Evolutionary conservation across 1,140 invertebrate species (phyloP).

Genomic region (Platorchestia sp.): DNA sequence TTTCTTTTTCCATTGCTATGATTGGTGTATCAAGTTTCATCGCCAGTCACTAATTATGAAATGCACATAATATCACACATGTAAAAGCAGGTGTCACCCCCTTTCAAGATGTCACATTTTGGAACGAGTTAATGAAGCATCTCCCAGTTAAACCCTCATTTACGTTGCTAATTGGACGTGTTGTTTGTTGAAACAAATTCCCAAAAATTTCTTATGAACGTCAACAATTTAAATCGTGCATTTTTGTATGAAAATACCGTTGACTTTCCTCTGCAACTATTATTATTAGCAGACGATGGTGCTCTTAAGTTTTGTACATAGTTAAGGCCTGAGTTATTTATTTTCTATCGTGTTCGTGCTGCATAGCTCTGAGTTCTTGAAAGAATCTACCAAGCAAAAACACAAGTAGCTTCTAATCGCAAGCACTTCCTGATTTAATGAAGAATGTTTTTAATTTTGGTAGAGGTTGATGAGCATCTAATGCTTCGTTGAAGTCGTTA

Average conservation of each 20-base stretch:
- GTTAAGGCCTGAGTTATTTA: constrained; percentile 5
- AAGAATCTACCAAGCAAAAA: neutral
- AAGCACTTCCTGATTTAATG: neutral
- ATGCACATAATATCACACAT: too few relatives aligned
- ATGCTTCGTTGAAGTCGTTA: neutral
- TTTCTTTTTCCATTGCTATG: too few relatives aligned
- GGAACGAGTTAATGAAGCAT: neutral
- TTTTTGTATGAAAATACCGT: neutral
- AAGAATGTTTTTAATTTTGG: neutral
- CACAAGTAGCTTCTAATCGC: neutral
- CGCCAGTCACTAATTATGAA: too few relatives aligned
- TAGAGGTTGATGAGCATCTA: neutral
- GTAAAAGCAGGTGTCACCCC: too few relatives aligned
- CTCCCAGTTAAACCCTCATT: neutral
- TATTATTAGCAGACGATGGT: neutral
- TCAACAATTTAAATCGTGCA: neutral
- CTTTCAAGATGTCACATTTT: neutral
- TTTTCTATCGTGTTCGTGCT: constrained; percentile 28
- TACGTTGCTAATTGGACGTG: neutral
- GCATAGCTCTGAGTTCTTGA: neutral
- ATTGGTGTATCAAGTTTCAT: too few relatives aligned
- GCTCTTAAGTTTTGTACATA: constrained; percentile 31
- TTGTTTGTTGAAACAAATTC: too few relatives aligned
- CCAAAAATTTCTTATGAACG: neutral
- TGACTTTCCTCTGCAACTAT: neutral